Conservation (phyloP, 1,140 invertebrate genomes). For the Sarcophaga peregrina region DNA sequence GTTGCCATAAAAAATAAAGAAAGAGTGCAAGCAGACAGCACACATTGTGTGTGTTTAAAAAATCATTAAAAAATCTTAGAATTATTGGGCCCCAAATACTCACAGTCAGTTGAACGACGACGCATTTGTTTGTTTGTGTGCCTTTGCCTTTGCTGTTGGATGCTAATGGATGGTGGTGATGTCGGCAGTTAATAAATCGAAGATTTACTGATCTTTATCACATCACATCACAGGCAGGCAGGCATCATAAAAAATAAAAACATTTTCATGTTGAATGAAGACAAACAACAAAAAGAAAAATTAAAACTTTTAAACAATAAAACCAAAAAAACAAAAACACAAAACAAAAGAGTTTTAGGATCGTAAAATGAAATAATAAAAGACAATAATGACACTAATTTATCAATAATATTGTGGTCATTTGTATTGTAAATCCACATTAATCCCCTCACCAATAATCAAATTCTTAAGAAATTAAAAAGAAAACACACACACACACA, state of each 20-base stretch:
- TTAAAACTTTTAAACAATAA: not conserved
- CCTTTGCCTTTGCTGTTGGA: not conserved
- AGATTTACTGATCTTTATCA: constrained; percentile 17
- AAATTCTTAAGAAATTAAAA: constrained; percentile 15
- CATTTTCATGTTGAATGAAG: not conserved
- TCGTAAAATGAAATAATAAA: not conserved
- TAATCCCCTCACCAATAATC: not conserved
- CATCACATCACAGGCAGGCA: not conserved
- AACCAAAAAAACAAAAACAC: not conserved
- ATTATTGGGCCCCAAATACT: too few species aligned
- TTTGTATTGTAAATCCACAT: constrained; percentile 19
- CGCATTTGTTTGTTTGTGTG: too few species aligned
- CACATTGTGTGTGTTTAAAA: too few species aligned
- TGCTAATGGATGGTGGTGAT: not conserved
- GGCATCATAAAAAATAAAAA: not conserved
- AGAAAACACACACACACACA: not conserved
- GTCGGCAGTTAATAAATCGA: not conserved
- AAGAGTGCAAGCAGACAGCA: too few species aligned
- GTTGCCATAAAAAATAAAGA: too few species aligned
- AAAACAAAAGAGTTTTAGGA: too few species aligned
- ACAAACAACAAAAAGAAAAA: too few species aligned
- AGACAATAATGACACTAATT: constrained; percentile 12
- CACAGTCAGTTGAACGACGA: too few species aligned
- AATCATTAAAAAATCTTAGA: too few species aligned
- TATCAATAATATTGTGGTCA: not conserved